These are phyloP conservation scores for Silurus glanis DNA, from an alignment of 2,113 vertebrate species.

Conservation along the genomic window DNA sequence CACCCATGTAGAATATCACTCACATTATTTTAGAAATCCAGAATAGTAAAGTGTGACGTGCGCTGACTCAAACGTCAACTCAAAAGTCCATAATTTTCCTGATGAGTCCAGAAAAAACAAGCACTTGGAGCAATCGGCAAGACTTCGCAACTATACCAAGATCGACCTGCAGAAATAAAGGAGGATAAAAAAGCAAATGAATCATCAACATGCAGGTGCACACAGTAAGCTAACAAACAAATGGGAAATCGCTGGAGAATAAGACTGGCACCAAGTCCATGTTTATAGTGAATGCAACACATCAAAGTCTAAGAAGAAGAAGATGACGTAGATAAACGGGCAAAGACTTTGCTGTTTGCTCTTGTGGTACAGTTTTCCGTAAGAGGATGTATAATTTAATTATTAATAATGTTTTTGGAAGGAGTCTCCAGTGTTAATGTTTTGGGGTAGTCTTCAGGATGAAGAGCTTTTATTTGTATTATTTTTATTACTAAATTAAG, in stretches of 20 bases:
- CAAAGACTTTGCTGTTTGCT: neutral
- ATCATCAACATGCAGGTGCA: neutral
- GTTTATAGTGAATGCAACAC: neutral
- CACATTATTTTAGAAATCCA: neutral
- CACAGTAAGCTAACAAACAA: neutral
- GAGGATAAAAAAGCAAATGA: neutral
- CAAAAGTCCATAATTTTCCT: neutral
- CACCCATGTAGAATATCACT: neutral
- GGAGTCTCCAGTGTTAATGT: neutral
- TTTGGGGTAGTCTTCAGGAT: neutral
- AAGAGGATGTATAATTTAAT: neutral
- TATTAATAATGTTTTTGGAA: neutral
- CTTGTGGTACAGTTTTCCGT: neutral
- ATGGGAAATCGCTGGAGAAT: neutral
- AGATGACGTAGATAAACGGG: neutral
- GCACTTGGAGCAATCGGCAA: neutral
- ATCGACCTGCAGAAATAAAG: neutral
- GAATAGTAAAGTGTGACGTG: neutral
- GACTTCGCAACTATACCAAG: neutral
- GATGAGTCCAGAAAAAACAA: neutral
- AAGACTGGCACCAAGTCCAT: neutral
- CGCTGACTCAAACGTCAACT: neutral
- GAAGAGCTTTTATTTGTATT: neutral
- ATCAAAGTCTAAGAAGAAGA: neutral
- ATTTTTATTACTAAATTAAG: neutral